phyloP scores from a whole-genome alignment of 2,113 vertebrate species.

The Erythrolamprus reginae region DNA sequence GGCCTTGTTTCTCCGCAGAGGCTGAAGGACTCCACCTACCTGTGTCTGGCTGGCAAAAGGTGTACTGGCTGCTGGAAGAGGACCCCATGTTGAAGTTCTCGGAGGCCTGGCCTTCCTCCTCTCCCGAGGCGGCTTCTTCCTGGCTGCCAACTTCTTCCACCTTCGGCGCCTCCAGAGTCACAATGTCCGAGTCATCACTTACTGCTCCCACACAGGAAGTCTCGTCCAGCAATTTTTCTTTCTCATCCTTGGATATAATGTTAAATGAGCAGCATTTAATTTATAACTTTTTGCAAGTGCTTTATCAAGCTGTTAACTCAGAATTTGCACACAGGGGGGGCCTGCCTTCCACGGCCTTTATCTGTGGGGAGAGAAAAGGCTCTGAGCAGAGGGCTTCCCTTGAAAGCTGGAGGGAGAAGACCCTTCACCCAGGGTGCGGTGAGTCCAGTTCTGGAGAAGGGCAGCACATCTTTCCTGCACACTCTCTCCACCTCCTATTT shows the following conservation, averaged over 20 bases:
- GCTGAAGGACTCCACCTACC: conserved; percentile 68
- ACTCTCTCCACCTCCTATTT: neutral
- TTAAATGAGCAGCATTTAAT: neutral
- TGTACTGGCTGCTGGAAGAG: conserved; percentile 91
- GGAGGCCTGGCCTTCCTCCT: conserved; percentile 44
- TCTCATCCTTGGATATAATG: conserved; percentile 56
- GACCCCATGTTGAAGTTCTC: conserved; percentile 83
- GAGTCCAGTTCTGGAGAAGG: neutral
- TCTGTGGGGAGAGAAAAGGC: neutral
- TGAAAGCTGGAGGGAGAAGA: neutral
- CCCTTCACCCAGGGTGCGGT: neutral
- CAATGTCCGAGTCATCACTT: conserved; percentile 94
- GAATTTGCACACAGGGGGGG: neutral
- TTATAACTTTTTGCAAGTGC: neutral
- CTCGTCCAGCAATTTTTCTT: conserved; percentile 61
- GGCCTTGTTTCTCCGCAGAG: no score
- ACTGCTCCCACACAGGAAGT: conserved; percentile 70
- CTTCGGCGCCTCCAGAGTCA: conserved; percentile 82
- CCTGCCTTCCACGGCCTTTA: neutral
- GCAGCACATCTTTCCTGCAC: neutral
- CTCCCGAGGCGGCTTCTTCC: conserved; percentile 64
- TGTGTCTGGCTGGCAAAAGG: conserved; percentile 81
- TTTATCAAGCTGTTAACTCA: neutral
- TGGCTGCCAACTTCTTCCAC: conserved; percentile 68
- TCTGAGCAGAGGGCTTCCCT: neutral